Conservation (phyloP, 64 coral and sea anemone genomes). For the Montipora foliosa region DNA sequence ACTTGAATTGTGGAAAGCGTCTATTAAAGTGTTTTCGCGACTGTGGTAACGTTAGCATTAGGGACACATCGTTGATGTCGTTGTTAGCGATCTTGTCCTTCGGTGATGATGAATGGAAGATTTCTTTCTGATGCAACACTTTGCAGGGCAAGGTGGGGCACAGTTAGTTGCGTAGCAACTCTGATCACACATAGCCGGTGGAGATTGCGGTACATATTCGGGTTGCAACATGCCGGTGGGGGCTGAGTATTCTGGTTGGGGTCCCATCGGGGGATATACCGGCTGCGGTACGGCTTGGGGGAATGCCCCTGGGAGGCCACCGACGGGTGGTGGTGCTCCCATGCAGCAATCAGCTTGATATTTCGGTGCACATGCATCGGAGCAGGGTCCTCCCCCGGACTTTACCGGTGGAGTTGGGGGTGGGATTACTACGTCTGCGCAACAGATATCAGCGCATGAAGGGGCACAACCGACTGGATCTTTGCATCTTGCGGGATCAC, state of each 20-base stretch:
- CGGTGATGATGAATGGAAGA: constrained; percentile 40
- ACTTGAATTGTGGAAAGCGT: not conserved
- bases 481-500: constrained; percentile 61
- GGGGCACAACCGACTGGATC: constrained; percentile 79
- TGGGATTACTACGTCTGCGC: constrained; percentile 32
- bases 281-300: constrained; percentile 54
- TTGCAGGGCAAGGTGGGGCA: constrained; percentile 47
- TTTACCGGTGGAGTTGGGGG: constrained; percentile 66
- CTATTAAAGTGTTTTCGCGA: not conserved
- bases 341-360: constrained; percentile 80
- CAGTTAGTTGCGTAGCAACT: constrained; percentile 48
- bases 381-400: constrained; percentile 49
- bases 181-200: constrained; percentile 41
- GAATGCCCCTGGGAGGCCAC: not conserved
- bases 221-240: constrained; percentile 30
- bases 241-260: constrained; percentile 31
- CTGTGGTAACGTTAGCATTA: not conserved
- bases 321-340: constrained; percentile 53
- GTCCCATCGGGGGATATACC: constrained; percentile 56
- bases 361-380: constrained; percentile 75
- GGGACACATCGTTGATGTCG: constrained; percentile 2
- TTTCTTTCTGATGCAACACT: constrained; percentile 66
- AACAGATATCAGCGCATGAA: constrained; percentile 73
- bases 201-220: constrained; percentile 17
- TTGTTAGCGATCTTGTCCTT: constrained; percentile 25